Percentiles rank a stretch among this genome's conserved stretches.
These are phyloP conservation scores for Mallotus villosus DNA, from an alignment of 2,797 vertebrate genomes.

Conservation along the genomic window DNA sequence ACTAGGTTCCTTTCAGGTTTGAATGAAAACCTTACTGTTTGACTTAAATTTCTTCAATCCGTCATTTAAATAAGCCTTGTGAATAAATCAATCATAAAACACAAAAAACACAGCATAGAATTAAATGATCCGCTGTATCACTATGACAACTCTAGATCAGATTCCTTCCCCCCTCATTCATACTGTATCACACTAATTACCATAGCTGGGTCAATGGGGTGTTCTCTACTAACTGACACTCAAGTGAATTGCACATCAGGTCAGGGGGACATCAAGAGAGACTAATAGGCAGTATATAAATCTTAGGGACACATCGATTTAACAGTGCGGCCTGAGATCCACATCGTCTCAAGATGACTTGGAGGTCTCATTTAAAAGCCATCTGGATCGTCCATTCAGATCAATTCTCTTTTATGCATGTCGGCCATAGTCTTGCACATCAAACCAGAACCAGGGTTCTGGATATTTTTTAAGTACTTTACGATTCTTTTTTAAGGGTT, in stretches of 20 bases:
- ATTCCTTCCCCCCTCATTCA: constrained; percentile 36
- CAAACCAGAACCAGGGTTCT: neutral
- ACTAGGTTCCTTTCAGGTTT: neutral
- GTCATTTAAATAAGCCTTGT: neutral
- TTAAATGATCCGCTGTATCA: constrained; percentile 22
- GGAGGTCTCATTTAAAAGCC: constrained; percentile 35
- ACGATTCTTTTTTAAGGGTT: neutral
- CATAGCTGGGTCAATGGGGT: constrained; percentile 18
- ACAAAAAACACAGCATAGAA: neutral
- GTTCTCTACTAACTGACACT: neutral
- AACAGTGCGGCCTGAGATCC: constrained; percentile 2
- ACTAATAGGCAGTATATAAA: constrained; percentile 4
- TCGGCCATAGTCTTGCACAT: neutral
- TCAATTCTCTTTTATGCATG: constrained; percentile 5
- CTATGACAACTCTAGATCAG: constrained; percentile 39
- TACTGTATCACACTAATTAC: constrained; percentile 29
- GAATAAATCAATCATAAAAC: neutral
- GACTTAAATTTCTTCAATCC: neutral
- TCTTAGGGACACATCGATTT: constrained; percentile 1
- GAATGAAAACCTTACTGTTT: neutral
- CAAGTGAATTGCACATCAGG: constrained; percentile 12
- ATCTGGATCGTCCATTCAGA: neutral
- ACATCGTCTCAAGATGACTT: constrained; percentile 1
- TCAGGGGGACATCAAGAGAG: neutral
- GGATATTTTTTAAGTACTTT: neutral